Percentiles rank a stretch among this genome's conserved stretches.
Evolutionary conservation across 2,113 vertebrate genomes (phyloP).

Genomic region (Brienomyrus longianalis): DNA sequence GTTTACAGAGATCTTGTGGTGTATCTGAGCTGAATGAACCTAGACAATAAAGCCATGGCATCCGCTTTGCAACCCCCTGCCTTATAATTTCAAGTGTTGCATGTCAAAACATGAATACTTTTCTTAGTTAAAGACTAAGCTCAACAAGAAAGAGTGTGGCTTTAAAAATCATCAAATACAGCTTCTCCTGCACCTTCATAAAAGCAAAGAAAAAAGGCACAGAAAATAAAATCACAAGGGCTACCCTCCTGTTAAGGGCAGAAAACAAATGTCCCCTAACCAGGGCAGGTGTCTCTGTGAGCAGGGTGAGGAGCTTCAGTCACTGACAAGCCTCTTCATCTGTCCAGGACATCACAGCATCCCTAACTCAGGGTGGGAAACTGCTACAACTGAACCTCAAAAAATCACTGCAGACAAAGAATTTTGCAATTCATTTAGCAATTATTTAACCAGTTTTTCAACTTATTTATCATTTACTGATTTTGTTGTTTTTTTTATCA

Average conservation of each 20-base stretch:
- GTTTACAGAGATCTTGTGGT: neutral
- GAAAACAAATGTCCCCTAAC: neutral
- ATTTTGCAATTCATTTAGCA: neutral
- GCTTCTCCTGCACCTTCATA: neutral
- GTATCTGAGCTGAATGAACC: neutral
- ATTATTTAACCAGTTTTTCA: neutral
- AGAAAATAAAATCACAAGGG: neutral
- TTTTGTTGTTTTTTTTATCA: neutral
- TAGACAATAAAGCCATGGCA: neutral
- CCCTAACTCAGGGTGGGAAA: neutral
- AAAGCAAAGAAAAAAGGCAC: neutral
- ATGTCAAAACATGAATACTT: neutral
- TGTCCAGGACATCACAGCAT: neutral
- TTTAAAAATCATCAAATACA: neutral
- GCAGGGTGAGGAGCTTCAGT: neutral
- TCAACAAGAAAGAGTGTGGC: neutral
- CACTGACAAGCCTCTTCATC: neutral
- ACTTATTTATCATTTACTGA: neutral
- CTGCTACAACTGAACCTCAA: neutral
- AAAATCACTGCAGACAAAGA: neutral
- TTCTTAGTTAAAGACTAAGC: neutral
- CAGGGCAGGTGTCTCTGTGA: neutral
- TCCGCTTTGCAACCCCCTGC: neutral
- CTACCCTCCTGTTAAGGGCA: neutral
- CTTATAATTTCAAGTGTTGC: neutral